Conservation (phyloP, 35 echinoderm and acorn worm species). For the Ophiothrix spiculata region DNA sequence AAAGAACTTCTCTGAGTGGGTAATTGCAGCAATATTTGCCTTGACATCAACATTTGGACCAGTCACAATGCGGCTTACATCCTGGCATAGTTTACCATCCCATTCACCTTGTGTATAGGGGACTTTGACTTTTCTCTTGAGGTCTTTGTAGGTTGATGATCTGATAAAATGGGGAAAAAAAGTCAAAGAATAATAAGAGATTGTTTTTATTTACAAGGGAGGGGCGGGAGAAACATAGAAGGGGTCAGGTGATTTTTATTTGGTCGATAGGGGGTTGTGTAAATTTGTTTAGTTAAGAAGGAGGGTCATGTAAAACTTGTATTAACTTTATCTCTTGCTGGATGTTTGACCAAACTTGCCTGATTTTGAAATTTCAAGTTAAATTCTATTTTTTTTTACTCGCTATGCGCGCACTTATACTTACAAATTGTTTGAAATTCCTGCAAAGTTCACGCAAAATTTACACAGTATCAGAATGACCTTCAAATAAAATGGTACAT, state of each 20-base stretch:
- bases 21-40: conserved; percentile 72
- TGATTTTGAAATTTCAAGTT: not conserved
- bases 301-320: no score
- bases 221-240: no score
- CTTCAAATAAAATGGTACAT: no score
- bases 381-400: not conserved
- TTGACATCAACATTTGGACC: conserved; percentile 34
- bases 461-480: no score
- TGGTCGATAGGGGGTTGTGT: no score
- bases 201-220: not conserved
- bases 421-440: not conserved
- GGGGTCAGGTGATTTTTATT: no score
- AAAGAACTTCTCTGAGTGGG: conserved; percentile 79
- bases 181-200: not conserved
- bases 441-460: not conserved
- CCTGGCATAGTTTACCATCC: conserved; percentile 68
- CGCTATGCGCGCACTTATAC: no score
- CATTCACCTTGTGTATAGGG: conserved; percentile 83
- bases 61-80: conserved; percentile 47
- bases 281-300: no score
- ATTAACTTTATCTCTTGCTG: no score
- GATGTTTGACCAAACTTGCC: not conserved
- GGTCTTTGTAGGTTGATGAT: conserved; percentile 67
- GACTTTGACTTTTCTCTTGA: conserved; percentile 47
- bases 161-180: conserved; percentile 28